Conservation (phyloP, 2,797 vertebrate species). For the Knipowitschia caucasica region DNA sequence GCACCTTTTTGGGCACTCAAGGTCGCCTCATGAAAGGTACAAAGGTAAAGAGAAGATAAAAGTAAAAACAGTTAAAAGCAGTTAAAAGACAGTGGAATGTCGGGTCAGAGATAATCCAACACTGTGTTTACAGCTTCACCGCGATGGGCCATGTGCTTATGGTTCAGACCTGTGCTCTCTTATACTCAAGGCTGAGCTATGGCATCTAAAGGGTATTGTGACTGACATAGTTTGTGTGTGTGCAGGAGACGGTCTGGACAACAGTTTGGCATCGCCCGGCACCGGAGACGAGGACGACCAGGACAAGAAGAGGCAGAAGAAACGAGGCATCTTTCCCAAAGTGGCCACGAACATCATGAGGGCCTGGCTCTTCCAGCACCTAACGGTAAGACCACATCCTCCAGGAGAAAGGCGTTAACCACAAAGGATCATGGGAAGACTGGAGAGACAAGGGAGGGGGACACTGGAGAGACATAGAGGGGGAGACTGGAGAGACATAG, state of each 20-base stretch:
- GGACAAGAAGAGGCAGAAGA: constrained; percentile 97
- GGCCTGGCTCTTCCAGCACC: constrained; percentile 90
- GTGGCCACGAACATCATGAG: constrained; percentile 78
- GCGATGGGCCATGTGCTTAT: too few species aligned
- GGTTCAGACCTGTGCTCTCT: too few species aligned
- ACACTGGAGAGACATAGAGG: too few species aligned
- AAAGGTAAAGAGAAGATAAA: too few species aligned
- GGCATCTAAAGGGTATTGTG: background rate
- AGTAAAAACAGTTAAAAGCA: too few species aligned
- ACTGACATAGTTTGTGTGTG: constrained; percentile 40
- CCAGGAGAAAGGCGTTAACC: background rate
- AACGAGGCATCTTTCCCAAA: constrained; percentile 93
- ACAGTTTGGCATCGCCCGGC: constrained; percentile 91
- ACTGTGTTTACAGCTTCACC: too few species aligned
- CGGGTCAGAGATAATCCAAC: too few species aligned
- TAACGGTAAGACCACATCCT: constrained; percentile 79
- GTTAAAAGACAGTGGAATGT: too few species aligned
- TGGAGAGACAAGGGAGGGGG: background rate
- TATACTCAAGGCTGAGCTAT: too few species aligned
- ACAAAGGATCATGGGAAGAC: background rate
- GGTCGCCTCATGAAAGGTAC: too few species aligned
- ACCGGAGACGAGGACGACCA: constrained; percentile 95
- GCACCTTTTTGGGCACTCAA: too few species aligned
- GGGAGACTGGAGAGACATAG: too few species aligned
- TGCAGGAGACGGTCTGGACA: constrained; percentile 90